Conservation (phyloP, 2,113 vertebrate genomes). For the Acinonyx jubatus region DNA sequence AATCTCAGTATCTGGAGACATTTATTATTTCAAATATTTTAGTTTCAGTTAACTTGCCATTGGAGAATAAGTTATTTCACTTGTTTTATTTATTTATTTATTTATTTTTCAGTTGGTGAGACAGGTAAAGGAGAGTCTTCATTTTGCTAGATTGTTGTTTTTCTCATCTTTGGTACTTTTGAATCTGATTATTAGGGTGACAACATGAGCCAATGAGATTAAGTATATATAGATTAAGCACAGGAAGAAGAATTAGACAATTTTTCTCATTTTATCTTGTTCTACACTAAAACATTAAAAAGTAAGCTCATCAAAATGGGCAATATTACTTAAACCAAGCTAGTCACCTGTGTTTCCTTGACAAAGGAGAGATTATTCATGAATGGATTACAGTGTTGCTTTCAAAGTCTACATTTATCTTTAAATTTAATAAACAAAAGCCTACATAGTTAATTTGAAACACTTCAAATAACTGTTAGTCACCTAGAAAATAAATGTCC, state of each 20-base stretch:
- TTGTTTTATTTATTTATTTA: not conserved
- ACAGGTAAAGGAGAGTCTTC: not conserved
- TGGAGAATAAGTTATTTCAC: not conserved
- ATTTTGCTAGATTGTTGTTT: not conserved
- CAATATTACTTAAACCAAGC: not conserved
- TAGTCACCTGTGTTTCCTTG: not conserved
- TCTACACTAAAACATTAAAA: not conserved
- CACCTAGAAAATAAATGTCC: conserved; percentile 43
- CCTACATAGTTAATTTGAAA: not conserved
- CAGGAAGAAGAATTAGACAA: not conserved
- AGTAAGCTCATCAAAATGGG: not conserved
- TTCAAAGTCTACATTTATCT: conserved; percentile 26
- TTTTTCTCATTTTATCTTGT: not conserved
- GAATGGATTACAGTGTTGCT: not conserved
- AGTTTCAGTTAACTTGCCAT: not conserved
- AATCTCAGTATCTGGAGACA: not conserved
- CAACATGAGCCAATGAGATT: not conserved
- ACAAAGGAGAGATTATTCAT: not conserved
- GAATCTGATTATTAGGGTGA: not conserved
- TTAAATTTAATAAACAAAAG: conserved; percentile 2
- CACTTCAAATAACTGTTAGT: not conserved
- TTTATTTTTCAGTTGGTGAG: not conserved
- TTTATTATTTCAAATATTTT: conserved; percentile 44
- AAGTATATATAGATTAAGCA: not conserved
- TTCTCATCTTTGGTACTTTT: not conserved